Evolutionary conservation across 2,797 vertebrate species (phyloP).

Genomic region (Yasuhikotakia modesta): DNA sequence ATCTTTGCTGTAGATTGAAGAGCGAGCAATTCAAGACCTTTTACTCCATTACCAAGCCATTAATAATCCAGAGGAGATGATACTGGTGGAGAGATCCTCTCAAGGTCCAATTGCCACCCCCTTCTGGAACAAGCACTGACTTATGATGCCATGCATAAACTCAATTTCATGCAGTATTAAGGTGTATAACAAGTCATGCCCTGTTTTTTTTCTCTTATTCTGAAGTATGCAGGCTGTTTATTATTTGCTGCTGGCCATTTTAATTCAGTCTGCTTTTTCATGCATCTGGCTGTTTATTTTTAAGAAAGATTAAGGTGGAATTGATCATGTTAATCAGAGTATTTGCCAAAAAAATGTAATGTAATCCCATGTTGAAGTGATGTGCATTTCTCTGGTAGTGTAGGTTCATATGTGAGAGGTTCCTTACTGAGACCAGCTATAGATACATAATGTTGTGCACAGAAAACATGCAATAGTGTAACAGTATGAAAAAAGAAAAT

Average conservation of each 20-base stretch:
- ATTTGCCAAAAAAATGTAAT: constrained; percentile 24
- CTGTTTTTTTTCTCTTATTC: background rate
- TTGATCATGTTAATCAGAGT: background rate
- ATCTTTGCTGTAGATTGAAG: constrained; percentile 83
- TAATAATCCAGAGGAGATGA: constrained; percentile 92
- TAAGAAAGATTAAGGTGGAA: background rate
- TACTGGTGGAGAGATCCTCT: constrained; percentile 88
- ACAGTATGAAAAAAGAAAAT: constrained; percentile 7
- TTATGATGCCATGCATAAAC: background rate
- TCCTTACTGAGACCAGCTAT: background rate
- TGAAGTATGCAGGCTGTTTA: background rate
- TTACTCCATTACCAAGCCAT: constrained; percentile 85
- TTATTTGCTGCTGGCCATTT: constrained; percentile 8
- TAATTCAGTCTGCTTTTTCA: constrained; percentile 10
- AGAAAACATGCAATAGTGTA: background rate
- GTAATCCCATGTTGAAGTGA: background rate
- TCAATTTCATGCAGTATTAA: constrained; percentile 42
- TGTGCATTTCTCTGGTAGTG: background rate
- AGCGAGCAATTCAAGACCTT: constrained; percentile 93
- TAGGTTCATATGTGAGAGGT: background rate
- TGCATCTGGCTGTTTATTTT: background rate
- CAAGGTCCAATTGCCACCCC: constrained; percentile 89
- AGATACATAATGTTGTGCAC: background rate
- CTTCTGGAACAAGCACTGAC: constrained; percentile 93
- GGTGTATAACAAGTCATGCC: background rate